phyloP scores from a whole-genome alignment of 2,888 invertebrate genomes.

The Acrobasis consociella region DNA sequence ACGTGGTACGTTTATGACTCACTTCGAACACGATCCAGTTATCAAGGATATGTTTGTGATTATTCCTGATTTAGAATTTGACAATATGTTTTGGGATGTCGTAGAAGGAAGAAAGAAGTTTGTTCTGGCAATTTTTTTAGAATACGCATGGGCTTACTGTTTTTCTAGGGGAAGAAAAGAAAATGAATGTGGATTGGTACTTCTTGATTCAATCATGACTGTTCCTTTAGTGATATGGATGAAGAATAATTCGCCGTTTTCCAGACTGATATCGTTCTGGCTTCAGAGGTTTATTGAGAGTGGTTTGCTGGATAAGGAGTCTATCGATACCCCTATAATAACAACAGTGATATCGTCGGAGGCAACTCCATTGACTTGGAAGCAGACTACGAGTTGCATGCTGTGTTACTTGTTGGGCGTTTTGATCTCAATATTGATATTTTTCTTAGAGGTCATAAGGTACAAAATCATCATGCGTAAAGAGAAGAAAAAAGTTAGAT shows the following conservation, averaged over 20 bases:
- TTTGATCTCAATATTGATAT: conserved; percentile 45
- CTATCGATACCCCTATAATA: conserved; percentile 39
- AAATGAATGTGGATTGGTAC: conserved; percentile 59
- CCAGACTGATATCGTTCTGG: conserved; percentile 49
- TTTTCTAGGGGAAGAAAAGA: conserved; percentile 54
- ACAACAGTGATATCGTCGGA: conserved; percentile 42
- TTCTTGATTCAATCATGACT: conserved; percentile 62
- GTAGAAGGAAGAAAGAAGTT: conserved; percentile 53
- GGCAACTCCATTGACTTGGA: conserved; percentile 51
- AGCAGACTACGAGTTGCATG: conserved; percentile 58
- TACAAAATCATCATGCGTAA: conserved; percentile 37
- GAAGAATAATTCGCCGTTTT: conserved; percentile 57
- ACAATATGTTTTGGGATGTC: conserved; percentile 52
- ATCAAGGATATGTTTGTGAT: conserved; percentile 54
- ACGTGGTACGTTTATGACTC: conserved; percentile 51
- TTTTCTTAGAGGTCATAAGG: conserved; percentile 50
- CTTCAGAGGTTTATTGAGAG: conserved; percentile 60
- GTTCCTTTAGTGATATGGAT: conserved; percentile 65
- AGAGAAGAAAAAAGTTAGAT: conserved; percentile 31
- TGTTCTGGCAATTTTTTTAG: conserved; percentile 60
- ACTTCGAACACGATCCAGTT: conserved; percentile 61
- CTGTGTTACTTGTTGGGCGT: conserved; percentile 55
- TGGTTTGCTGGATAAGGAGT: conserved; percentile 54
- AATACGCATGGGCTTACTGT: conserved; percentile 62
- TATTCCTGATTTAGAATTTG: conserved; percentile 55